Percentiles rank a stretch among this genome's conserved stretches.
These are phyloP conservation scores for Pyrrhosoma nymphula DNA, from an alignment of 2,888 invertebrate genomes.

Conservation along the genomic window DNA sequence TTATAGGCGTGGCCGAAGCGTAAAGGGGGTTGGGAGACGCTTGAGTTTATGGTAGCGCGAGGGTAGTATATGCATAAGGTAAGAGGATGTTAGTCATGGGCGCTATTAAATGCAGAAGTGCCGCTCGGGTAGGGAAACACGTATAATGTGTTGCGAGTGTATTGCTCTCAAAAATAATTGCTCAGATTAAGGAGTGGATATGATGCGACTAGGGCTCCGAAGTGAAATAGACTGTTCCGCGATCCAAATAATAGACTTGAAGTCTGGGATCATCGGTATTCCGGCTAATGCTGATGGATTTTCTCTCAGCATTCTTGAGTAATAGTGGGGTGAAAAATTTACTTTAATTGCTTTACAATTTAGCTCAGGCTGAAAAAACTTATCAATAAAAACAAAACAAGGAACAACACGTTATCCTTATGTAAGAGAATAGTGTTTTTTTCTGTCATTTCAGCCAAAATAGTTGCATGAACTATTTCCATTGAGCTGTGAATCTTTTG, in stretches of 20 bases:
- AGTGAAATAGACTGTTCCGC: background rate
- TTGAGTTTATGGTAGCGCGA: conserved; percentile 33
- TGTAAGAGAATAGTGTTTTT: too few species aligned
- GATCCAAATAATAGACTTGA: background rate
- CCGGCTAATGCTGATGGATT: background rate
- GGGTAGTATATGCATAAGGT: conserved; percentile 38
- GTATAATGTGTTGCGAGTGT: background rate
- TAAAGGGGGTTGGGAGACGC: background rate
- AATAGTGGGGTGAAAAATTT: background rate
- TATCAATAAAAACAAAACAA: too few species aligned
- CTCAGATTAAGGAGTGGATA: background rate
- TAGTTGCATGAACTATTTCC: too few species aligned
- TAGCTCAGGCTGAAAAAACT: too few species aligned
- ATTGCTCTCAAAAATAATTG: background rate
- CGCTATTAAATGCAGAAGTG: conserved; percentile 45
- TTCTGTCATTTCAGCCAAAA: too few species aligned
- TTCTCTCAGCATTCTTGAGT: background rate
- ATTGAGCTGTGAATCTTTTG: too few species aligned
- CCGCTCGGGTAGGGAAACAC: background rate
- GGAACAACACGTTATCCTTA: too few species aligned
- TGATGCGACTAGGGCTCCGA: background rate
- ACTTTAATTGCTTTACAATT: too few species aligned
- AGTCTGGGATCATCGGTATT: background rate
- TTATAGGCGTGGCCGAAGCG: conserved; percentile 43
- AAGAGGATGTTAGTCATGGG: conserved; percentile 12